A percentile compares a stretch with the other conserved stretches of the same genome.
Conservation (phyloP, 2,797 vertebrate species). For the Paramormyrops hopkinsi region DNA sequence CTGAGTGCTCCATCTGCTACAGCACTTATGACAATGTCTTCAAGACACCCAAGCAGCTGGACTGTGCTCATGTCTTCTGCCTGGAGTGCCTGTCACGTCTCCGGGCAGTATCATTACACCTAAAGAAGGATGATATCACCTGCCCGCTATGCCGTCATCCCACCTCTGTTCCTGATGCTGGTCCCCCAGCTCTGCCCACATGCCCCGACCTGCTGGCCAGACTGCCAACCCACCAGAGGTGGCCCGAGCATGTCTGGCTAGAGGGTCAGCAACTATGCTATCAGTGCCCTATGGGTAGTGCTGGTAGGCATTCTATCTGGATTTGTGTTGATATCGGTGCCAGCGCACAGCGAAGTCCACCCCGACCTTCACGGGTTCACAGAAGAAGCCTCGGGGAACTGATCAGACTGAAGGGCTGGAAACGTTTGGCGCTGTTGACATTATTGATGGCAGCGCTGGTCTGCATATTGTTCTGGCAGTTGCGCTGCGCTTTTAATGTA, state of each 20-base stretch:
- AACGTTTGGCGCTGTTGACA: not conserved
- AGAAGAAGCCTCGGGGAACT: not conserved
- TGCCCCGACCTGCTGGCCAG: conserved; percentile 75
- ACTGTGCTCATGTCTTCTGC: conserved; percentile 72
- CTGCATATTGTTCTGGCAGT: conserved; percentile 5
- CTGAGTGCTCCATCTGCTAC: conserved; percentile 78
- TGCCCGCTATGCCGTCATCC: conserved; percentile 86
- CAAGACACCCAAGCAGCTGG: conserved; percentile 72
- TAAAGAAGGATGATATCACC: conserved; percentile 56
- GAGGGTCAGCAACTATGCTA: conserved; percentile 86
- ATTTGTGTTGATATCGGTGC: conserved; percentile 67
- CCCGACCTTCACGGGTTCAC: not conserved
- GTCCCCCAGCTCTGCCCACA: conserved; percentile 74
- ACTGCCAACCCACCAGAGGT: conserved; percentile 72
- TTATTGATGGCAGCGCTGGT: not conserved
- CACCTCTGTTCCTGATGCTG: conserved; percentile 69
- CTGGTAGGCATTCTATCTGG: conserved; percentile 47
- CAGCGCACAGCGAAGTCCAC: too few species aligned
- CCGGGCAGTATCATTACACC: conserved; percentile 50
- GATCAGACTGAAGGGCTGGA: not conserved
- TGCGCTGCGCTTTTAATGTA: not conserved
- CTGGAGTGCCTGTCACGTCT: conserved; percentile 72
- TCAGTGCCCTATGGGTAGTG: conserved; percentile 45
- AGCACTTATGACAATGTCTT: conserved; percentile 71
- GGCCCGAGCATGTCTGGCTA: conserved; percentile 77